Evolutionary conservation across 2,113 vertebrate genomes (phyloP).

Genomic region (Vanacampus margaritifer): DNA sequence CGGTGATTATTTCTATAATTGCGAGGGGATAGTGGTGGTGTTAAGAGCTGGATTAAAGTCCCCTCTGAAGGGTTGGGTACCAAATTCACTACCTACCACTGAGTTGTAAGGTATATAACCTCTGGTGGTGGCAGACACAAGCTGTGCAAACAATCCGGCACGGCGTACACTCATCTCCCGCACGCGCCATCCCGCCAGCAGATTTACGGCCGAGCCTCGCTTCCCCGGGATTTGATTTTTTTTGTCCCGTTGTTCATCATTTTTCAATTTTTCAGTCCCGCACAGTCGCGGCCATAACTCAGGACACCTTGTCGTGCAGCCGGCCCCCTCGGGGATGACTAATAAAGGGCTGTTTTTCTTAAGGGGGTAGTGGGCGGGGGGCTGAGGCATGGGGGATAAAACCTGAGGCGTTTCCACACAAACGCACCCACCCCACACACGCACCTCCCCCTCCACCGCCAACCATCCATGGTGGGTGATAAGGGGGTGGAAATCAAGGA

Average conservation of each 20-base stretch:
- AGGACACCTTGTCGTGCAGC: constrained; percentile 49
- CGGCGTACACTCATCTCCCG: constrained; percentile 37
- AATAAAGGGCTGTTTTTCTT: constrained; percentile 32
- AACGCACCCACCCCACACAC: constrained; percentile 17
- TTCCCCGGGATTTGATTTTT: constrained; percentile 28
- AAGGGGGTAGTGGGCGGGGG: neutral
- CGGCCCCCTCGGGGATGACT: constrained; percentile 20
- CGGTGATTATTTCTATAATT: neutral
- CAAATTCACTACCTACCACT: neutral
- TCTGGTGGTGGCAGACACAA: constrained; percentile 1
- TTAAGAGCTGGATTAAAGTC: neutral
- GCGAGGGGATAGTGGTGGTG: neutral
- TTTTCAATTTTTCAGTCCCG: constrained; percentile 63
- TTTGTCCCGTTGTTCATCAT: constrained; percentile 62
- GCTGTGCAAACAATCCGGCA: constrained; percentile 19
- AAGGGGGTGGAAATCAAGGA: constrained; percentile 49
- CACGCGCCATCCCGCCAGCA: constrained; percentile 35
- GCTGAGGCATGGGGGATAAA: neutral
- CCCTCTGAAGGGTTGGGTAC: neutral
- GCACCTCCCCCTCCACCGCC: constrained; percentile 3
- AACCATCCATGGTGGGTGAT: constrained; percentile 44
- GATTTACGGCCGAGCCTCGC: constrained; percentile 63
- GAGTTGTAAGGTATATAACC: constrained; percentile 2
- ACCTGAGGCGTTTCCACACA: constrained; percentile 31
- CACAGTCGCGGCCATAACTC: constrained; percentile 40